A percentile compares a stretch with the other conserved stretches of the same genome.
Evolutionary conservation across 2,797 vertebrate species (phyloP).

Genomic region (Odontamblyopus rebecca): DNA sequence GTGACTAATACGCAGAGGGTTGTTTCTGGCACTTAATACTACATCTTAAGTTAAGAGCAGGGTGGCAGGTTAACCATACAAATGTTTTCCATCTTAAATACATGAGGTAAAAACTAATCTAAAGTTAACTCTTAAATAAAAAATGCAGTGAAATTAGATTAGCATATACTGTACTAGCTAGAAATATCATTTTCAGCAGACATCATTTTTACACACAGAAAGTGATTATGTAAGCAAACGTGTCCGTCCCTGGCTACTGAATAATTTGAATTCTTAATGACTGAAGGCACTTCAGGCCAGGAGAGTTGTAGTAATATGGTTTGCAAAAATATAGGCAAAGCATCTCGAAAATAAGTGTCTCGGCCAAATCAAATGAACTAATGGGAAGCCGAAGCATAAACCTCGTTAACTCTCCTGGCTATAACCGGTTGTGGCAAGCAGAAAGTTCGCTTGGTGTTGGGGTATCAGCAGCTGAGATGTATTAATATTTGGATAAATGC

Average conservation of each 20-base stretch:
- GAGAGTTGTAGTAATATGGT: neutral
- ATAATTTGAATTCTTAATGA: conserved; percentile 36
- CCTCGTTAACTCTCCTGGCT: conserved; percentile 67
- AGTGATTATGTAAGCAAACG: conserved; percentile 45
- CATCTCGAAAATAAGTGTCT: conserved; percentile 31
- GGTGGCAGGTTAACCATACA: too few species aligned
- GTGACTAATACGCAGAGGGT: neutral
- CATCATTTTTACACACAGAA: conserved; percentile 19
- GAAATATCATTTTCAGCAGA: neutral
- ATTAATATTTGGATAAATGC: neutral
- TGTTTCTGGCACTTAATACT: neutral
- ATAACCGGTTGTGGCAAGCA: conserved; percentile 27
- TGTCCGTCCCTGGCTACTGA: conserved; percentile 55
- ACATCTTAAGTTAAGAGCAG: neutral
- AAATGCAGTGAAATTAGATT: conserved; percentile 36
- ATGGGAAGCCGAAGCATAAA: conserved; percentile 46
- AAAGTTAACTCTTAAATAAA: conserved; percentile 17
- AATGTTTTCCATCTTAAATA: neutral
- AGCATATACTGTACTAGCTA: neutral
- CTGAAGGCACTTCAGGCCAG: neutral
- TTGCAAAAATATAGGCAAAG: conserved; percentile 24
- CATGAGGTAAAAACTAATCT: conserved; percentile 1
- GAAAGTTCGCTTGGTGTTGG: conserved; percentile 66
- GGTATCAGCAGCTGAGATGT: conserved; percentile 53
- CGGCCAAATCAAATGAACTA: conserved; percentile 54